A percentile compares a stretch with the other conserved stretches of the same genome.
phyloP scores from a whole-genome alignment of 2,797 vertebrate genomes.

The Bovichtus variegatus region DNA sequence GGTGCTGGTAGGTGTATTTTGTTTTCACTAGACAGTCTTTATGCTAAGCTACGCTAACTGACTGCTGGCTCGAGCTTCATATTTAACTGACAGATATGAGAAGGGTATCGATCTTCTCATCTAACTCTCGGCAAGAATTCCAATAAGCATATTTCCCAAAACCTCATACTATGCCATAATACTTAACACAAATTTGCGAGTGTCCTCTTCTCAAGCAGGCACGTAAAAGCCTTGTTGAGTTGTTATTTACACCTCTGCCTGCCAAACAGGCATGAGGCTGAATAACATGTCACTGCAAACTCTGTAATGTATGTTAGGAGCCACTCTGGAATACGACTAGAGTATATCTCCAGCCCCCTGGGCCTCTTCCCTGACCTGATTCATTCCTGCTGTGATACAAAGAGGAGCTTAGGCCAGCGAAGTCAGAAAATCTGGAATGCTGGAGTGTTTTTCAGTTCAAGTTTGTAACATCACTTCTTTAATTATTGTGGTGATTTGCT shows the following conservation, averaged over 20 bases:
- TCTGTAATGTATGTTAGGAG: conserved; percentile 37
- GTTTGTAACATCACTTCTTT: conserved; percentile 22
- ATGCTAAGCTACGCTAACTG: conserved; percentile 12
- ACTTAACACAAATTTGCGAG: background rate
- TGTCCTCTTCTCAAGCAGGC: conserved; percentile 20
- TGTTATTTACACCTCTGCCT: conserved; percentile 35
- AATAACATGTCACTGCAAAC: conserved; percentile 45
- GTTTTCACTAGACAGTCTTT: background rate
- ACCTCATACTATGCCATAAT: background rate
- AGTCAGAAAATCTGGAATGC: conserved; percentile 38
- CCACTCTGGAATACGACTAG: conserved; percentile 48
- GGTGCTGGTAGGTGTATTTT: background rate
- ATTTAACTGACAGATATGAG: background rate
- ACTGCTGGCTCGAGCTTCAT: background rate
- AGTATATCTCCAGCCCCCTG: conserved; percentile 55
- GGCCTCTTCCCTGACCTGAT: conserved; percentile 66
- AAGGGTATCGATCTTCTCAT: background rate
- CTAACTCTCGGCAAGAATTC: background rate
- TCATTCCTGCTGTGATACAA: conserved; percentile 66
- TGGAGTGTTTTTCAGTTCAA: conserved; percentile 25
- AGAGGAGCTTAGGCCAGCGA: conserved; percentile 49
- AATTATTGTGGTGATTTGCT: conserved; percentile 16
- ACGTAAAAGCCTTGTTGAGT: background rate
- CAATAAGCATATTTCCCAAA: background rate
- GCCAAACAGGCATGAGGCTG: conserved; percentile 31